Evolutionary conservation across 2,888 invertebrate genomes (phyloP), one percentile per base, ranked within the genome.

Genomic region (Pardosa pseudoannulata): DNA sequence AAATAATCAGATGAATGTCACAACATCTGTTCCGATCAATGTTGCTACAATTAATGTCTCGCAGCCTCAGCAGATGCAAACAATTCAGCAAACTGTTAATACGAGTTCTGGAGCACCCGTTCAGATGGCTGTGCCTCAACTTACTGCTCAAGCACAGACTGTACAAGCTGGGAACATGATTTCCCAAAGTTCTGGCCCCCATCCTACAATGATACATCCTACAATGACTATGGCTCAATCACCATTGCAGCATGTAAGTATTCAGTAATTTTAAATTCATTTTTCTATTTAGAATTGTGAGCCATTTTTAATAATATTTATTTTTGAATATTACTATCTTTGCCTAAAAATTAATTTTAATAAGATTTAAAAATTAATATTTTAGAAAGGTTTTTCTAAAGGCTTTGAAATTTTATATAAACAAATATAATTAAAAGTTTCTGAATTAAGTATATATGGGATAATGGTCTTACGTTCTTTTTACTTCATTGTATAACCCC

Each of bases 211-310:
- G 85, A 73, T 85, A 31, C 85, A 86, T 65, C 85, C 85, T 11
- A 79, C 79, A 11, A 86, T 86, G 85, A 79, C 74, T 1, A 86
- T 86, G 85, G 68, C 85, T 16, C 85, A 86, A 36, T 79, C 85
- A 41, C 79, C 85, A n/a, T 29, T 86, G 16, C 85, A 79, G 19
- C 85, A 86, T 32, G 85, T 86, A 46, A 56, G 19, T 23, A 36
- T n/a, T n/a, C n/a, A n/a, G n/a, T n/a, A n/a, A n/a, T n/a, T n/a
- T n/a, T n/a, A n/a, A n/a, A n/a, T n/a, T n/a, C n/a, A n/a, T n/a
- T n/a, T n/a, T n/a, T n/a, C n/a, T n/a, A n/a, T n/a, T n/a, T n/a
- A n/a, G n/a, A n/a, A n/a, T n/a, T n/a, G n/a, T n/a, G n/a, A n/a
- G n/a, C n/a, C n/a, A n/a, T n/a, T n/a, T n/a, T n/a, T n/a, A n/a